Percentiles rank a stretch among this genome's conserved stretches.
Conservation (phyloP, 2,113 vertebrate species). For the Pterocles gutturalis region DNA sequence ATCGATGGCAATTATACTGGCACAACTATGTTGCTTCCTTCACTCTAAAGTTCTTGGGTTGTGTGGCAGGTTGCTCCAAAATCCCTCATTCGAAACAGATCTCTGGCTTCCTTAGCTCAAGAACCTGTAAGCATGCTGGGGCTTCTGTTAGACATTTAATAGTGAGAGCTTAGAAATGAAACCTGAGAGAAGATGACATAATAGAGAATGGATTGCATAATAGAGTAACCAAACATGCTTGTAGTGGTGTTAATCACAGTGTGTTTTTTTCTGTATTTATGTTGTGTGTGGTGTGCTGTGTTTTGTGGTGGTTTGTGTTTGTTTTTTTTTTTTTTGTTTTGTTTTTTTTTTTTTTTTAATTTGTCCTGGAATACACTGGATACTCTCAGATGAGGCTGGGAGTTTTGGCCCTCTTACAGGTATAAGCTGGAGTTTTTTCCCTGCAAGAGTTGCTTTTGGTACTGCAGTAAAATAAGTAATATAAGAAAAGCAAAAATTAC, state of each 20-base stretch:
- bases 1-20: not conserved
- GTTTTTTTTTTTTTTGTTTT: not conserved
- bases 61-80: not conserved
- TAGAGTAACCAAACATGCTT: not conserved
- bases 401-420: not conserved
- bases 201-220: not conserved
- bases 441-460: not conserved
- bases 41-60: not conserved
- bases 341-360: not conserved
- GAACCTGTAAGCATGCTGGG: not conserved
- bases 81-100: not conserved
- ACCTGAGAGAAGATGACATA: not conserved
- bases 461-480: not conserved
- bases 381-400: not conserved
- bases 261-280: rapidly evolving
- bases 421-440: not conserved
- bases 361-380: not conserved
- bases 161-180: not conserved
- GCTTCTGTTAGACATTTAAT: not conserved
- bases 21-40: not conserved
- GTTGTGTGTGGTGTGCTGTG: not conserved
- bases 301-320: not conserved
- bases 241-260: not conserved
- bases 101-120: not conserved
- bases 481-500: not conserved